Base-by-base conservation (phyloP, 53 echinoderm and acorn worm species). In the Holothuria scabra region DNA sequence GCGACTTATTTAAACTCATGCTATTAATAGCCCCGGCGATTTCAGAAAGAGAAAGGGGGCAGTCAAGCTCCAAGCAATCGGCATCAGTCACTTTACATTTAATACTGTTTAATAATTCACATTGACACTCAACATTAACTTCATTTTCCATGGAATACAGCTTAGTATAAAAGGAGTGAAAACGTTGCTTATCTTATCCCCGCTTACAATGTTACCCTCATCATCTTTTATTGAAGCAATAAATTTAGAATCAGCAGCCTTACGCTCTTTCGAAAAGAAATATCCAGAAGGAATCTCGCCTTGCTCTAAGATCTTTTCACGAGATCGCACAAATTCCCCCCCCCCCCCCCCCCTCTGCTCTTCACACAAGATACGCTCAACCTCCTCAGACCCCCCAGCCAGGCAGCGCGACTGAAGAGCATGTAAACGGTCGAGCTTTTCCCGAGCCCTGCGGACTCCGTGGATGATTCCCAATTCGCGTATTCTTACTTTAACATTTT, bases 1-100 rank as follows among this genome's bases (percentile, higher is more conserved):
- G 35, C 3, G 35, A 74, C 75, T 90, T 86, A 29, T 86, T 83
- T 46, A 74, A 46, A 22, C 25, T 22, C 67, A 67, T 67, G 31
- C 19, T 3, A 19, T 26, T 19, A 2, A 67, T 18, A 24, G 67
- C 67, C 2, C 5, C 28, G 5, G 5, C 13, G 31, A 67, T 31
- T 29, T 67, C 67, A 5, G 2, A 4, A 6, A 67, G 33, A 67
- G 33, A 19, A 4, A 11, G 28, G n/a, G n/a, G n/a, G n/a, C n/a
- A n/a, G n/a, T n/a, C n/a, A n/a, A n/a, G n/a, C n/a, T n/a, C n/a
- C n/a, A n/a, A n/a, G n/a, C n/a, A n/a, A n/a, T n/a, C n/a, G n/a
- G n/a, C n/a, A n/a, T n/a, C n/a, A n/a, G n/a, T n/a, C n/a, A n/a
- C n/a, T n/a, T n/a, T n/a, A n/a, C n/a, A n/a, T n/a, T n/a, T n/a